Evolutionary conservation across 2,888 invertebrate species (phyloP), one percentile per base, ranked within the genome.

Genomic region (Brenthis hecate): DNA sequence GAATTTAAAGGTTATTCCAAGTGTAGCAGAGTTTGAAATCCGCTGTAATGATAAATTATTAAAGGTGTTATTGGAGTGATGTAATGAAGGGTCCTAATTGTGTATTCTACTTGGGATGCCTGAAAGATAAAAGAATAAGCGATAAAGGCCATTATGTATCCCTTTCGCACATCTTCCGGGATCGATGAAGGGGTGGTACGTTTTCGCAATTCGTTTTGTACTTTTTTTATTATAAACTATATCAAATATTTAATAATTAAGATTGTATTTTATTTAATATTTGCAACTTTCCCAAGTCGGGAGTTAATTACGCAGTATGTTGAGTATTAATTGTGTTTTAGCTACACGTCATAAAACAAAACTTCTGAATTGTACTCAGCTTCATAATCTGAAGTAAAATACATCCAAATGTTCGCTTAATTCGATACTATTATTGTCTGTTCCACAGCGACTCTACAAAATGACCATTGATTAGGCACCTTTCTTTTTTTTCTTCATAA

Each of bases 71-170:
- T 89, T 90, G 85, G 85, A 91, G 88, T 89, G 89, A 88, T 89
- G 89, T 91, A 91, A 91, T 89, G 91, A 89, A 89, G 90, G 89
- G 86, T 81, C 85, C 88, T 92, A 92, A 92, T 92, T 92, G 89
- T 89, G 84, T 88, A 91, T 91, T 90, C 90, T 85, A 80, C 84
- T 85, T 84, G 88, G 86, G 83, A 85, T 82, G 83, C 79, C 80
- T 81, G 78, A 81, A 83, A 88, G 86, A 88, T 88, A 86, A 86
- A 88, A 83, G 84, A 82, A 80, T 75, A 74, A 81, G 81, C 80
- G 84, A 81, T 75, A 81, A 82, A 80, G 75, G 74, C 73, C 76
- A 75, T 77, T 74, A 74, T 75, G 72, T 81, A 78, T 81, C 82
- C 80, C 81, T 80, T 78, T 82, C 77, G 75, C 77, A 74, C 78